These are phyloP conservation scores for Rhyacophila brunnea DNA, from an alignment of 1,140 invertebrate species.

Conservation along the genomic window DNA sequence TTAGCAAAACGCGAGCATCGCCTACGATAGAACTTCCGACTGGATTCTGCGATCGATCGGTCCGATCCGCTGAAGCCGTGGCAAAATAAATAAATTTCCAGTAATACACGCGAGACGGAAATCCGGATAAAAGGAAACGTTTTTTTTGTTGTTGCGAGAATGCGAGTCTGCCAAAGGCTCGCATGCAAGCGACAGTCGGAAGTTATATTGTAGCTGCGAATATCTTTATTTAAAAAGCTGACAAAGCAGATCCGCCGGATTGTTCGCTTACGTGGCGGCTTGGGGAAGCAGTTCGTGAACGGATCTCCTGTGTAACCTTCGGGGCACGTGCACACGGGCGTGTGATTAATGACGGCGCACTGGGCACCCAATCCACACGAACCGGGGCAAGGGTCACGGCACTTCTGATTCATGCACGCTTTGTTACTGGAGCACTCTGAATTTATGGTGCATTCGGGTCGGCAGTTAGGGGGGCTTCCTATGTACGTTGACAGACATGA, in stretches of 20 bases:
- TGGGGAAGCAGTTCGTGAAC: conserved; percentile 58
- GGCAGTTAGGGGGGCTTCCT: conserved; percentile 72
- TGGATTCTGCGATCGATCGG: conserved; percentile 65
- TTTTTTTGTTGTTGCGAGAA: conserved; percentile 37
- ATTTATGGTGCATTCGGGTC: conserved; percentile 71
- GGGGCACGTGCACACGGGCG: conserved; percentile 69
- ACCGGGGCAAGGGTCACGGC: conserved; percentile 74
- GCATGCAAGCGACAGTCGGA: conserved; percentile 64
- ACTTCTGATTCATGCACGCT: conserved; percentile 73
- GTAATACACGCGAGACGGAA: no score
- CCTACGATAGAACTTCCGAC: conserved; percentile 61
- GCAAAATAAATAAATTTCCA: no score
- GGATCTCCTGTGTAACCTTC: conserved; percentile 71
- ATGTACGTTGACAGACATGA: conserved; percentile 65
- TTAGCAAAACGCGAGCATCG: conserved; percentile 41
- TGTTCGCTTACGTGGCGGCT: conserved; percentile 33
- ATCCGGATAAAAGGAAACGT: not conserved
- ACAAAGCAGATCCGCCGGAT: no score
- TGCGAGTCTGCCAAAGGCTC: no score
- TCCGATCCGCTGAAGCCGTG: no score
- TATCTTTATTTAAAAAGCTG: conserved; percentile 55
- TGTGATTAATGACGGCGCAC: conserved; percentile 72
- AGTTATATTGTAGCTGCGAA: conserved; percentile 28
- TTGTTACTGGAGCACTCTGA: conserved; percentile 70
- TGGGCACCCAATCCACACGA: conserved; percentile 73